Evolutionary conservation across 2,113 vertebrate species (phyloP).

Genomic region (Brachyhypopomus occidentalis): DNA sequence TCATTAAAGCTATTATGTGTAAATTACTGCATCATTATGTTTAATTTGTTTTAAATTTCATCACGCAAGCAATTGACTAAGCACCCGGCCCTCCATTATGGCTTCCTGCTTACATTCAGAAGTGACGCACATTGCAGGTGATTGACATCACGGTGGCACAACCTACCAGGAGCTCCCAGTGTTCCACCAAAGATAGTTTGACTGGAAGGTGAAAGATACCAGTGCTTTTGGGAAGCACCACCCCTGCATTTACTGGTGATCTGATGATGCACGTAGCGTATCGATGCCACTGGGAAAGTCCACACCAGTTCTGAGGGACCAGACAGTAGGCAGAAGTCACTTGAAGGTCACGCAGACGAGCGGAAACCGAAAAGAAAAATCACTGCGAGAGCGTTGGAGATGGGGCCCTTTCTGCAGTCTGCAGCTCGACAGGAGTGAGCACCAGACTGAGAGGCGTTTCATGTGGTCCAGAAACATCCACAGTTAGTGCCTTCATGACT

Average conservation of each 20-base stretch:
- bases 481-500: not conserved
- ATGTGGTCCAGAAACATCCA: constrained; percentile 7
- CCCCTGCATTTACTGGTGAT: not conserved
- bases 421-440: not conserved
- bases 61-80: not conserved
- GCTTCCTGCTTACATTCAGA: not conserved
- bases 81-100: not conserved
- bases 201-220: not conserved
- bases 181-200: not conserved
- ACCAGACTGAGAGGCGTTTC: constrained; percentile 1
- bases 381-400: not conserved
- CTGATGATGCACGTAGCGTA: constrained; percentile 16
- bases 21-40: constrained; percentile 41
- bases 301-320: not conserved
- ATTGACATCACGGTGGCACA: not conserved
- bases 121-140: not conserved
- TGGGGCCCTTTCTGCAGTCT: not conserved
- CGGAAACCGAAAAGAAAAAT: no score
- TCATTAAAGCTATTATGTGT: constrained; percentile 79
- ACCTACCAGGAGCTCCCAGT: not conserved
- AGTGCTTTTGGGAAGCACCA: constrained; percentile 16
- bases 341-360: not conserved
- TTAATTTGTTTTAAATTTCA: not conserved
- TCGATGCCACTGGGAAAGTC: not conserved
- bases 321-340: not conserved